Conservation (phyloP, 2,113 vertebrate species). For the Otus sunia region DNA sequence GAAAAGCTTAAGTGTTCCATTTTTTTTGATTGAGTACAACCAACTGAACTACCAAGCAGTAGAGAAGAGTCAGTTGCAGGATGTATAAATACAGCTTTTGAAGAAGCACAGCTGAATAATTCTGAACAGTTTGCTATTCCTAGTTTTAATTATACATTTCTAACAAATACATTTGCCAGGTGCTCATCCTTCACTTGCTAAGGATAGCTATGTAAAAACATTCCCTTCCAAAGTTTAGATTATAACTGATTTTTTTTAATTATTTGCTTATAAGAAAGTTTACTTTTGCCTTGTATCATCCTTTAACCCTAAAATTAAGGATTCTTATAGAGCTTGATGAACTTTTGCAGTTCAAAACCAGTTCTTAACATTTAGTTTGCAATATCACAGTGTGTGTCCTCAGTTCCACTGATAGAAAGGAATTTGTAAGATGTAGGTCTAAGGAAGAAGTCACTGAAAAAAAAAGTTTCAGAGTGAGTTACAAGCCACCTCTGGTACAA, state of each 20-base stretch:
- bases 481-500: neutral
- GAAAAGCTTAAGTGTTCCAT: neutral
- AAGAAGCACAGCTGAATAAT: neutral
- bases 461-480: neutral
- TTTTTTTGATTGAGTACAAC: neutral
- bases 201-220: neutral
- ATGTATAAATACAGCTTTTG: neutral
- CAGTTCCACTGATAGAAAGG: neutral
- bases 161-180: neutral
- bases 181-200: neutral
- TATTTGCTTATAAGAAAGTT: neutral
- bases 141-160: neutral
- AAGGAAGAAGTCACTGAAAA: neutral
- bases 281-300: neutral
- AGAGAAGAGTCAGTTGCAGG: neutral
- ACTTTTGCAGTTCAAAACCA: neutral
- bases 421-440: neutral
- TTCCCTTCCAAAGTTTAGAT: neutral
- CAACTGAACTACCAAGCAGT: neutral
- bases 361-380: neutral
- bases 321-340: neutral
- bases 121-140: neutral
- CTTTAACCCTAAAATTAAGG: constrained; percentile 3
- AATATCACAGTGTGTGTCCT: neutral
- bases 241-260: neutral